Evolutionary conservation across 1,140 invertebrate species (phyloP), one percentile per base, ranked within the genome.

Genomic region (Cydia pomonella): DNA sequence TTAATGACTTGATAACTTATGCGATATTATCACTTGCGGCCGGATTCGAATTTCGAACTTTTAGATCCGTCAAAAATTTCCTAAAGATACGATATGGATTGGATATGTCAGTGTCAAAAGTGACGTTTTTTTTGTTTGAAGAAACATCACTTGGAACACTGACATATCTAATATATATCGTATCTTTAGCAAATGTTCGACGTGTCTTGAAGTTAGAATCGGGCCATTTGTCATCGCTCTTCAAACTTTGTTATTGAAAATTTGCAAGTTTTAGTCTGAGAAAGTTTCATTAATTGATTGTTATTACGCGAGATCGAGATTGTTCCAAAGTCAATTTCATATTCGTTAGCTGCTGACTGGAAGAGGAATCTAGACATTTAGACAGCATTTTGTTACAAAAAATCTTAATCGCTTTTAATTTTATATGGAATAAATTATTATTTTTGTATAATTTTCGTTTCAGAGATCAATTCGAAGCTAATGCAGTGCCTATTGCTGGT

Each of bases 401-500:
- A 50, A 50, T 53, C 50, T 3, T 18, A n/a, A n/a, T 18, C 18
- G 16, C 16, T 47, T 16, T 3, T 47, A 16, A 44, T 47, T 47
- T 47, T n/a, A n/a, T 47, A n/a, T 16, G 5, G 16, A 3, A 47
- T n/a, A 16, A n/a, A 47, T 47, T n/a, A 3, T 47, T 47, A 13
- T 38, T 33, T 23, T 53, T 44, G 1, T 44, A 16, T 44, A 44
- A 44, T 74, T 79, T 76, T 75, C 77, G 18, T 77, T 89, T 84
- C 86, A 91, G 89, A 44, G 87, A 90, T 27, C 73, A 74, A 5
- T 86, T 84, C 72, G 64, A 81, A 13, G 82, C 82, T 5, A 74
- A 76, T 1, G 74, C 82, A 27, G 23, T 91, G n/a, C 86, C 86
- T 7, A 81, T 90, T 0, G 80, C 62, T 23, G 84, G 84, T n/a